Base-by-base conservation (phyloP, 2,113 vertebrate species). In the Axis porcinus region DNA sequence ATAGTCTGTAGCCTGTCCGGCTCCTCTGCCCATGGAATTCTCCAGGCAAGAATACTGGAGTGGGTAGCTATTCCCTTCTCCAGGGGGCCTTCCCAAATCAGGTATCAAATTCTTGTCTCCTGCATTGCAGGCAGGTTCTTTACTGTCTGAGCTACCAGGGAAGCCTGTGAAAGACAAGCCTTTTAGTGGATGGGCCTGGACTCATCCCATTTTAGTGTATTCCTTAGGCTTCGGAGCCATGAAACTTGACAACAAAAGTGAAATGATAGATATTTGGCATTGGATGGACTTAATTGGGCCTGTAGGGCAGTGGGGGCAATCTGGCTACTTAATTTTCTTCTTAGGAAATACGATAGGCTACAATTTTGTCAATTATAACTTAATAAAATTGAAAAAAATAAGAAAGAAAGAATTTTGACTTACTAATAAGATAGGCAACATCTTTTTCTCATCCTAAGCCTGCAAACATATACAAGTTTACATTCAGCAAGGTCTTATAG, bases 321-420 rank as follows among this genome's bases (percentile, higher is more conserved):
- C 55, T 74, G 91, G 78, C 17, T 85, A 15, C 27, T 81, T 85
- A 14, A 57, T 86, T 96, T 89, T 78, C 70, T 33, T 90, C 76
- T 86, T 94, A 54, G 91, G 70, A 83, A 84, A 89, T 23, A 45
- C 2, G 8, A 52, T 78, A 96, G 27, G 15, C 45, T 91, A 86
- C 81, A 93, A 23, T 76, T 78, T 95, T 86, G 81, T 54, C 67
- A 95, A 55, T 62, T 91, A 28, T 54, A 78, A 36, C 12, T 78
- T 86, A 47, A 52, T 64, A 76, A 76, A 85, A 47, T n/a, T 52
- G 27, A 90, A 84, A 50, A 43, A 43, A 54, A 15, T 55, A 15
- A 67, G 5, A 47, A 52, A 74, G 45, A 84, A 95, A 85, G 52
- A 91, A 55, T 70, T 93, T 94, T 97, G n/a, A 89, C 64, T 93